Percentiles rank a stretch among this genome's conserved stretches.
Conservation (phyloP, 2,113 vertebrate genomes). For the Tragelaphus strepsiceros region DNA sequence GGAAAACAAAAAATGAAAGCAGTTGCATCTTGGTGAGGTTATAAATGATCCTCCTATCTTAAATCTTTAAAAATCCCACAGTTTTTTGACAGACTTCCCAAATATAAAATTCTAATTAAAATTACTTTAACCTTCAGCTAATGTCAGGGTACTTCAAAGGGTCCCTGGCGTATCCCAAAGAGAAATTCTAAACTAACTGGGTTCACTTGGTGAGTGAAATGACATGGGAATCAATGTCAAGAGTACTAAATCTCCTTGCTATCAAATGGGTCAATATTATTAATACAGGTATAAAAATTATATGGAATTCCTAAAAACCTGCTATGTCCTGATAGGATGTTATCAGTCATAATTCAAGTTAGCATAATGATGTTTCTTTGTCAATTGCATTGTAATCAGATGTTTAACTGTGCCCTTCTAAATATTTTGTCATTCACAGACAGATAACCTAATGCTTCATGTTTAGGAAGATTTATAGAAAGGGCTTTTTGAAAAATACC, state of each 20-base stretch:
- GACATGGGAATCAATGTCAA: not conserved
- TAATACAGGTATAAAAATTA: not conserved
- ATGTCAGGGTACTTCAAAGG: not conserved
- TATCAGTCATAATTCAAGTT: not conserved
- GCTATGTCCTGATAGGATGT: not conserved
- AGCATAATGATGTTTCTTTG: not conserved
- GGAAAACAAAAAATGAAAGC: not conserved
- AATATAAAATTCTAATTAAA: not conserved
- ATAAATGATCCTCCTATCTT: not conserved
- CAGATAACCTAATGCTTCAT: not conserved
- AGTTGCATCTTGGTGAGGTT: not conserved
- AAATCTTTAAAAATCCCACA: not conserved
- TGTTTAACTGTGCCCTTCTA: not conserved
- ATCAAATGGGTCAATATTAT: not conserved
- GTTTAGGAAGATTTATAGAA: not conserved
- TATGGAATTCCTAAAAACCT: not conserved
- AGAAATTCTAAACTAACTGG: not conserved
- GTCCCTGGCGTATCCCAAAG: not conserved
- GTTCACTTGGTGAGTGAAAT: not conserved
- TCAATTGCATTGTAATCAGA: not conserved
- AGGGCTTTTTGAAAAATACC: not conserved
- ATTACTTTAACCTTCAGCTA: not conserved
- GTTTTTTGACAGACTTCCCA: not conserved
- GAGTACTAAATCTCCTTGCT: not conserved
- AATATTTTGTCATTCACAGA: not conserved